Evolutionary conservation across 2,113 vertebrate species (phyloP).

Genomic region (Sceloporus undulatus): DNA sequence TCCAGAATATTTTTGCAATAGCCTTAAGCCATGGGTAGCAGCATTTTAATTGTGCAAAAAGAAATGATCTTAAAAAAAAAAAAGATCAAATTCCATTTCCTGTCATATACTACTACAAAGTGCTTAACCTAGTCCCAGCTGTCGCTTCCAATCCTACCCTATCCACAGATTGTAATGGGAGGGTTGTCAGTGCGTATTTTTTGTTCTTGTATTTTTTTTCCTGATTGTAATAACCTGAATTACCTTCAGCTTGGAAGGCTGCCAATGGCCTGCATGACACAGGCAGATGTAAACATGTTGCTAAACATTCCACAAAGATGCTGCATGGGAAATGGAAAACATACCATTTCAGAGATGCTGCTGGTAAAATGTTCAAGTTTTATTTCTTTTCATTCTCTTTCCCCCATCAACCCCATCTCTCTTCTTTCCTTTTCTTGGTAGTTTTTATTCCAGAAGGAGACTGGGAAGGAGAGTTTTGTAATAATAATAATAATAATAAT

Average conservation of each 20-base stretch:
- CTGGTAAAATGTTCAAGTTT: neutral
- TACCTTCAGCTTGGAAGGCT: neutral
- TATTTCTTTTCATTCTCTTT: accelerated
- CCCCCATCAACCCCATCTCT: neutral
- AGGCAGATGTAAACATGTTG: neutral
- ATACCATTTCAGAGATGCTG: conserved; percentile 23
- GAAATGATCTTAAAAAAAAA: neutral
- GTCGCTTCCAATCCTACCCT: neutral
- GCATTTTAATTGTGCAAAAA: neutral
- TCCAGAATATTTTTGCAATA: conserved; percentile 2
- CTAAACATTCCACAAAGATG: conserved; percentile 36
- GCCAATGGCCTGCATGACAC: conserved; percentile 32
- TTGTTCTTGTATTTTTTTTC: accelerated
- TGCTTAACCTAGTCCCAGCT: conserved; percentile 32
- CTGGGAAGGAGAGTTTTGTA: neutral
- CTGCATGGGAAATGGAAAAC: neutral
- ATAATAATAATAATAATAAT: too few relatives aligned
- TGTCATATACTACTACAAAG: neutral
- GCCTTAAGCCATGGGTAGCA: neutral
- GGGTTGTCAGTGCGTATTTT: neutral
- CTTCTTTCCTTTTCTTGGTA: neutral
- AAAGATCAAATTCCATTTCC: conserved; percentile 11
- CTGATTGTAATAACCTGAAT: conserved; percentile 41
- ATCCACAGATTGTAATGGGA: conserved; percentile 20
- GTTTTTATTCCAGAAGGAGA: conserved; percentile 4